A percentile compares a stretch with the other conserved stretches of the same genome.
Conservation (phyloP, 1,140 invertebrate genomes). For the Drosophila malerkotliana region DNA sequence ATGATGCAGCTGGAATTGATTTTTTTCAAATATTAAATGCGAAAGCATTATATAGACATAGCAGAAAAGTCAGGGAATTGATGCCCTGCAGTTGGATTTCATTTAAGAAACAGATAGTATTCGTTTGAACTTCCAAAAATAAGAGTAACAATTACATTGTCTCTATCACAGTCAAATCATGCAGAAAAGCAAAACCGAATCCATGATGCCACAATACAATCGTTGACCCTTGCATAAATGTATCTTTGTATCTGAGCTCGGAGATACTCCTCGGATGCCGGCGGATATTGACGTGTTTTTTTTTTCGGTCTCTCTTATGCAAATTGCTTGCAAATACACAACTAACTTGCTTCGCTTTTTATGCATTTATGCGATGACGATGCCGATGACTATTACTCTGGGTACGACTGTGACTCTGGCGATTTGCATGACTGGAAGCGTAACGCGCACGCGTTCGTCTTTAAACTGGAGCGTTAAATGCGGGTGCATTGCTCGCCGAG, state of each 20-base stretch:
- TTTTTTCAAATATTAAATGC: slow-evolving; percentile 62
- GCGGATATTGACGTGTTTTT: slow-evolving; percentile 25
- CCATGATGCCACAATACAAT: slow-evolving; percentile 21
- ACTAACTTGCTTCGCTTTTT: slow-evolving; percentile 47
- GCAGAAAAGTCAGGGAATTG: no score
- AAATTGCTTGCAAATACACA: slow-evolving; percentile 62
- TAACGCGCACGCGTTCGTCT: slow-evolving; percentile 41
- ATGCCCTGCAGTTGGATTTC: not conserved
- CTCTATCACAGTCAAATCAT: not conserved
- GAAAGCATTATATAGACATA: slow-evolving; percentile 11
- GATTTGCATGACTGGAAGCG: slow-evolving; percentile 34
- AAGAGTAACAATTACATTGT: slow-evolving; percentile 4
- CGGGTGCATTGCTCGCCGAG: slow-evolving; percentile 32
- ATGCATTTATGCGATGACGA: slow-evolving; percentile 68
- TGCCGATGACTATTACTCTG: slow-evolving; percentile 25
- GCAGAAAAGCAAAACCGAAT: slow-evolving; percentile 13
- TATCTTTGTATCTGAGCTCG: slow-evolving; percentile 21
- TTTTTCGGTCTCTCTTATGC: slow-evolving; percentile 48
- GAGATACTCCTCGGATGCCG: slow-evolving; percentile 5
- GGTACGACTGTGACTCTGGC: slow-evolving; percentile 14
- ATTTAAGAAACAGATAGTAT: not conserved
- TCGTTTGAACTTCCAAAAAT: not conserved
- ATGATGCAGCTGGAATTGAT: slow-evolving; percentile 61
- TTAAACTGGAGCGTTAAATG: slow-evolving; percentile 17
- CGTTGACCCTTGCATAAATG: slow-evolving; percentile 46